Evolutionary conservation across 2,113 vertebrate genomes (phyloP).

Genomic region (Numenius arquata): DNA sequence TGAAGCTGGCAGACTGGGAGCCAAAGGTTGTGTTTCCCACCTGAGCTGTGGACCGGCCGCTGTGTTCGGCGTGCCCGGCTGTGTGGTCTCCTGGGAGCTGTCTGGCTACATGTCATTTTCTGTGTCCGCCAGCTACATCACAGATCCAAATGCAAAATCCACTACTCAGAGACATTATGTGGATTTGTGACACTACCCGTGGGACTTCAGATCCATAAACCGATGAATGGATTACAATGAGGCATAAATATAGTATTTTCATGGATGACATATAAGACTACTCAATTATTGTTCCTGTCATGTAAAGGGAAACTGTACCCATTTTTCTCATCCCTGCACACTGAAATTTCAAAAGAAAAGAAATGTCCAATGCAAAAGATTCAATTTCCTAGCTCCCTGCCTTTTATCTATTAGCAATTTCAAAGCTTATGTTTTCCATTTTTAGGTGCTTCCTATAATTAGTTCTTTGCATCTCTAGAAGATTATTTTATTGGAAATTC

Average conservation of each 20-base stretch:
- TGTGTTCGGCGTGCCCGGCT: neutral
- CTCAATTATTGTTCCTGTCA: slow-evolving; percentile 72
- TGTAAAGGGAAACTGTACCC: slow-evolving; percentile 61
- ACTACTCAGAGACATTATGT: slow-evolving; percentile 68
- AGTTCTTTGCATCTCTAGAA: neutral
- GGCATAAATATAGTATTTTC: slow-evolving; percentile 77
- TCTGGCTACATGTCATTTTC: slow-evolving; percentile 73
- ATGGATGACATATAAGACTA: slow-evolving; percentile 74
- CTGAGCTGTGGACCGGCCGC: neutral
- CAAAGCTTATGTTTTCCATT: slow-evolving; percentile 7
- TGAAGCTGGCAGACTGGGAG: neutral
- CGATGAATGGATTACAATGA: slow-evolving; percentile 81
- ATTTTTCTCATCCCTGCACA: slow-evolving; percentile 44
- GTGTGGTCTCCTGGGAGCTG: slow-evolving; percentile 53
- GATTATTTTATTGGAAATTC: neutral
- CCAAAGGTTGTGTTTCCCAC: slow-evolving; percentile 14
- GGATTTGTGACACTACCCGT: slow-evolving; percentile 77
- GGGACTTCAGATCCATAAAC: slow-evolving; percentile 80
- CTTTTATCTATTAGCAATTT: neutral
- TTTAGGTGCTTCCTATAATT: slow-evolving; percentile 22
- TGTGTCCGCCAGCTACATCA: slow-evolving; percentile 74
- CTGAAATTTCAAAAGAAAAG: slow-evolving; percentile 28
- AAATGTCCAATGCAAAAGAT: neutral
- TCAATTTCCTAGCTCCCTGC: neutral
- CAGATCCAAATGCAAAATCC: slow-evolving; percentile 77